Evolutionary conservation across 2,113 vertebrate genomes (phyloP), one percentile per base, ranked within the genome.

Genomic region (Phyllopteryx taeniolatus): DNA sequence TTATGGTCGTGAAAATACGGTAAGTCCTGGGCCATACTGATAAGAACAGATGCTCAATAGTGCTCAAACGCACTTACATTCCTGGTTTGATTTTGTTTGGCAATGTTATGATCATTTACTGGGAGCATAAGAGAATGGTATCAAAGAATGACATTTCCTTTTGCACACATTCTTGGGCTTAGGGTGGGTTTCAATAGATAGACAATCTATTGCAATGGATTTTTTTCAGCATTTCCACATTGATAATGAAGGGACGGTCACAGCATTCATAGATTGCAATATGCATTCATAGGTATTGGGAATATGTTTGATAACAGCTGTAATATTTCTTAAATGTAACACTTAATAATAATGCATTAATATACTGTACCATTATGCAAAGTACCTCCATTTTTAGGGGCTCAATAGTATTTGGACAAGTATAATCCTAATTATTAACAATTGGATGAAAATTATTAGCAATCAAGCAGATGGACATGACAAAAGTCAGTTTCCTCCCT

Each of bases 21-120:
- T n/a, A n/a, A n/a, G n/a, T n/a, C n/a, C 83, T 88, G 84, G 67
- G 13, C 62, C 57, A 22, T 22, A 57, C 83, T 73, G 88, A 90
- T 90, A 88, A 89, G 81, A 80, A 39, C 68, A 35, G 11, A n/a
- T 69, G 84, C 90, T 90, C 91, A 84, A 91, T 90, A 90, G 54
- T 75, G 46, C 83, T 72, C 81, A 67, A n/a, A n/a, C n/a, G n/a
- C n/a, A 17, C n/a, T 67, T 73, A 71, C 74, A 75, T 60, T 82
- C 17, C 49, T 33, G 54, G 20, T 72, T 83, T 72, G 73, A 79
- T 79, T 82, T 68, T 42, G 43, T 61, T 47, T 46, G n/a, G 53
- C 75, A 73, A 80, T 67, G 75, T 87, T 88, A 89, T 90, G 84
- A 12, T 68, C 73, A 39, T 78, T 84, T 66, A 73, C 82, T 80